phyloP scores from a whole-genome alignment of 2,113 vertebrate species.

The Vicugna pacos region DNA sequence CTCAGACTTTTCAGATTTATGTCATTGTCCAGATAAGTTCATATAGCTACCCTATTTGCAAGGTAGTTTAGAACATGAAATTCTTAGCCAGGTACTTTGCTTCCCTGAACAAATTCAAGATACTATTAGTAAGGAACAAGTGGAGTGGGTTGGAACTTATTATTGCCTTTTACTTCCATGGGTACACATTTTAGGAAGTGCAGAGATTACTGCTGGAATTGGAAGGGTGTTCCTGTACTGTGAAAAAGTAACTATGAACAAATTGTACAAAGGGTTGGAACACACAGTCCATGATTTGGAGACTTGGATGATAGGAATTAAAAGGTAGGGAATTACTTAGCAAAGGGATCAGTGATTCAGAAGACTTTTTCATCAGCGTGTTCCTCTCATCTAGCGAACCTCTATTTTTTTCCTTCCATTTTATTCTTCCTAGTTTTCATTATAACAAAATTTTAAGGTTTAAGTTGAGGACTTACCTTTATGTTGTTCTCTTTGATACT shows the following conservation, averaged over 20 bases:
- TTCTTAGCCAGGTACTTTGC: neutral
- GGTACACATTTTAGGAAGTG: neutral
- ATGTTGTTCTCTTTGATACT: neutral
- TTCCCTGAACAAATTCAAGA: neutral
- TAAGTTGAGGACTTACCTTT: neutral
- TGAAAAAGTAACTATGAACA: neutral
- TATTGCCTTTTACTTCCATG: neutral
- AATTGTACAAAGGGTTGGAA: neutral
- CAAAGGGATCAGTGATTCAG: neutral
- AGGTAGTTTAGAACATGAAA: neutral
- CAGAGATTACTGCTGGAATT: neutral
- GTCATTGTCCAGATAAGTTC: neutral
- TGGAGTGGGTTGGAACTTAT: neutral
- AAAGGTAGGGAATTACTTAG: neutral
- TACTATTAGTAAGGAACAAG: neutral
- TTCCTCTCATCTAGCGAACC: neutral
- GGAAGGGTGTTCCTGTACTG: neutral
- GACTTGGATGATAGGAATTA: neutral
- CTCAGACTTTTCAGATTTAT: neutral
- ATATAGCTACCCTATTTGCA: neutral
- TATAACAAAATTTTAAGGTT: neutral
- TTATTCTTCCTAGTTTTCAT: neutral
- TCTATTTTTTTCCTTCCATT: constrained; percentile 4
- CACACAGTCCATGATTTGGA: neutral
- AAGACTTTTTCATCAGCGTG: neutral